phyloP scores from a whole-genome alignment of 1,140 invertebrate species.

The Hyles euphorbiae region DNA sequence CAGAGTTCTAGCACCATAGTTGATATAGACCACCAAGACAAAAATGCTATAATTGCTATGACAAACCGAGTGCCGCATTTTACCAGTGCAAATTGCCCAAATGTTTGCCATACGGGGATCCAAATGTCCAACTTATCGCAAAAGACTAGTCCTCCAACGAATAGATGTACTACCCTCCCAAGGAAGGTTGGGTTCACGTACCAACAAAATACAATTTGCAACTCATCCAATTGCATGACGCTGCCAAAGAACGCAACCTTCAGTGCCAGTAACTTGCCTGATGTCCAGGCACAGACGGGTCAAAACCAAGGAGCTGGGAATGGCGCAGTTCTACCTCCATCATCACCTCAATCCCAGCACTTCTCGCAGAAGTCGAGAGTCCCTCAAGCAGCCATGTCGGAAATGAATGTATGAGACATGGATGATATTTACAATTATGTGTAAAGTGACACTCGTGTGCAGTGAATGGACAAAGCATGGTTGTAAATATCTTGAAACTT shows the following conservation, averaged over 20 bases:
- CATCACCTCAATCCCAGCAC: slow-evolving; percentile 59
- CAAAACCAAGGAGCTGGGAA: slow-evolving; percentile 62
- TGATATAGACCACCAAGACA: slow-evolving; percentile 86
- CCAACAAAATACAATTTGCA: slow-evolving; percentile 69
- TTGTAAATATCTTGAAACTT: slow-evolving; percentile 62
- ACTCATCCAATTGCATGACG: slow-evolving; percentile 76
- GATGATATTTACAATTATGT: slow-evolving; percentile 76
- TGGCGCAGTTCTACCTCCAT: slow-evolving; percentile 50
- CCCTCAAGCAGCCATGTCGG: slow-evolving; percentile 85
- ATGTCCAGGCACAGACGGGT: slow-evolving; percentile 69
- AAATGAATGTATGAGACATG: slow-evolving; percentile 88
- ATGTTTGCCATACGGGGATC: slow-evolving; percentile 77
- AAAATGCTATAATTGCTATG: slow-evolving; percentile 80
- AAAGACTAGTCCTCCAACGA: slow-evolving; percentile 77
- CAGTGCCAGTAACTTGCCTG: slow-evolving; percentile 75
- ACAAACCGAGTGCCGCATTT: slow-evolving; percentile 73
- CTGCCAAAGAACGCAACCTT: slow-evolving; percentile 77
- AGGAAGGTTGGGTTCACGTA: slow-evolving; percentile 77
- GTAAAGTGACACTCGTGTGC: slow-evolving; percentile 48
- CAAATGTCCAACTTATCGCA: slow-evolving; percentile 76
- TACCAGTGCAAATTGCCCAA: slow-evolving; percentile 69
- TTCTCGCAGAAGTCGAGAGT: slow-evolving; percentile 78
- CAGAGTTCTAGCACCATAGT: slow-evolving; percentile 85
- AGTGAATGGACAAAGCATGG: slow-evolving; percentile 43
- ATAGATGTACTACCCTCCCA: slow-evolving; percentile 79